Evolutionary conservation across 2,113 vertebrate species (phyloP).

Genomic region (Narcine bancroftii): DNA sequence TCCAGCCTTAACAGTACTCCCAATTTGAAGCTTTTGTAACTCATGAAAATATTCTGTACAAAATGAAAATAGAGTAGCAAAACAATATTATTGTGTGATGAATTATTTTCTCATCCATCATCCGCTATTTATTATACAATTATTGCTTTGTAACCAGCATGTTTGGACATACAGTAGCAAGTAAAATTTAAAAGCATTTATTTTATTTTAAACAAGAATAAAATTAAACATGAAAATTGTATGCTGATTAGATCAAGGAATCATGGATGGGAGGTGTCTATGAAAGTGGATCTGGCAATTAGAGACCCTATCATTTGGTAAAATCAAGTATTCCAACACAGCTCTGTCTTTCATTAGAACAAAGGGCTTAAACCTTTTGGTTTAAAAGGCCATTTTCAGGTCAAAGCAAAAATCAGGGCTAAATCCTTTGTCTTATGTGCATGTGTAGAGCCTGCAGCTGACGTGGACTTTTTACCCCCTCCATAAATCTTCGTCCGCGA

Average conservation of each 20-base stretch:
- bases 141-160: background rate
- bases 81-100: background rate
- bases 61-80: background rate
- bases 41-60: background rate
- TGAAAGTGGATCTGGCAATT: background rate
- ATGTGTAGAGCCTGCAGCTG: too few species aligned
- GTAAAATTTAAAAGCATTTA: background rate
- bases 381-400: too few species aligned
- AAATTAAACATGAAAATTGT: background rate
- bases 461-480: too few species aligned
- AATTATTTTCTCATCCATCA: background rate
- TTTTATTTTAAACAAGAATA: background rate
- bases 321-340: background rate
- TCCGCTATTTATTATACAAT: background rate
- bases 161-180: constrained; percentile 6
- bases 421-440: too few species aligned
- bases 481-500: too few species aligned
- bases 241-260: background rate
- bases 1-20: background rate
- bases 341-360: background rate
- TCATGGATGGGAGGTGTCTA: background rate
- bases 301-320: background rate
- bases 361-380: too few species aligned
- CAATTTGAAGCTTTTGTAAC: background rate
- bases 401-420: too few species aligned